Conservation (phyloP, 2,113 vertebrate species). For the Triplophysa rosa region DNA sequence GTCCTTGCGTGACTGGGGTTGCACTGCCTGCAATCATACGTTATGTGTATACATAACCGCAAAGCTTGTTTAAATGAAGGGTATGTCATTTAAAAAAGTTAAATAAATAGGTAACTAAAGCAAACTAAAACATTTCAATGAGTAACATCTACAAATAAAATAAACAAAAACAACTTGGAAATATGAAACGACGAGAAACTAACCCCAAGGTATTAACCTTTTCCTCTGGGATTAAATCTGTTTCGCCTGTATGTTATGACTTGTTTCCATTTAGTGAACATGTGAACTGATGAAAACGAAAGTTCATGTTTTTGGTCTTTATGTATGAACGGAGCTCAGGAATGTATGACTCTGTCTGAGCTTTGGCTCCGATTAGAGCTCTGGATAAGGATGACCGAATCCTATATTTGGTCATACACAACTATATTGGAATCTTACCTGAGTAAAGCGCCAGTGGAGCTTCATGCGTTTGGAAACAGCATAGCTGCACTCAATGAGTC, state of each 20-base stretch:
- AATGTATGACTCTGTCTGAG: not conserved
- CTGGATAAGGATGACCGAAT: too few species aligned
- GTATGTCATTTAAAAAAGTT: too few species aligned
- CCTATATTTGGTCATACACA: too few species aligned
- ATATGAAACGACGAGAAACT: too few species aligned
- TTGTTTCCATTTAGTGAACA: not conserved
- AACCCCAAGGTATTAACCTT: not conserved
- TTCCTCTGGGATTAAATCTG: not conserved
- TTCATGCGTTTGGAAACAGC: slow-evolving; percentile 96
- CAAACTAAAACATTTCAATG: too few species aligned
- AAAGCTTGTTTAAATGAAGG: too few species aligned
- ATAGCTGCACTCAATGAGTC: slow-evolving; percentile 95
- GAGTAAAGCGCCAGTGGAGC: slow-evolving; percentile 95
- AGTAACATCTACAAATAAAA: too few species aligned
- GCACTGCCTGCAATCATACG: too few species aligned
- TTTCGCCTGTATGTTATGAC: not conserved
- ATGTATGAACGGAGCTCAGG: slow-evolving; percentile 30
- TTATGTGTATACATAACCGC: too few species aligned
- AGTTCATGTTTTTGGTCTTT: not conserved
- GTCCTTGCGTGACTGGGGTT: too few species aligned
- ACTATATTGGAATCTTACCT: slow-evolving; percentile 73
- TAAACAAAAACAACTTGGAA: too few species aligned
- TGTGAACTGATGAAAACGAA: not conserved
- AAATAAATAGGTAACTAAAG: too few species aligned
- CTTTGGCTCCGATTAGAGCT: slow-evolving; percentile 9